Conservation (phyloP, 2,888 invertebrate genomes). For the Micropterix aruncella region DNA sequence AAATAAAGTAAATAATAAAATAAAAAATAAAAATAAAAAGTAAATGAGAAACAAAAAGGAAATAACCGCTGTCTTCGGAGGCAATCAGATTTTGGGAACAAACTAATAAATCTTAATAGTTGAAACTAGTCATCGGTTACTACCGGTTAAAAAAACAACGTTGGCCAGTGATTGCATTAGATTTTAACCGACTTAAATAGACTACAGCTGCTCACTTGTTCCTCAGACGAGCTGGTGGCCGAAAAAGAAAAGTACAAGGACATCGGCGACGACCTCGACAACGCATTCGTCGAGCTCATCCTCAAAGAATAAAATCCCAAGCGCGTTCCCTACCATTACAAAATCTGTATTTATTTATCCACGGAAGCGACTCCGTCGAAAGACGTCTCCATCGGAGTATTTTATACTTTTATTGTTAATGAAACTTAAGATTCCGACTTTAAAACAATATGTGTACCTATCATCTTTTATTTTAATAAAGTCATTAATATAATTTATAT, state of each 20-base stretch:
- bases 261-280: conserved; percentile 99
- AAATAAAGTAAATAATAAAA: too few relatives aligned
- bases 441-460: background rate
- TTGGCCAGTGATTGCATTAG: too few relatives aligned
- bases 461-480: background rate
- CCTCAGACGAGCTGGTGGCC: conserved; percentile 82
- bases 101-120: too few relatives aligned
- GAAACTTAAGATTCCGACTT: conserved; percentile 1
- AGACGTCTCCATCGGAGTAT: background rate
- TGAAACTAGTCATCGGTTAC: too few relatives aligned
- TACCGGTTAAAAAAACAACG: too few relatives aligned
- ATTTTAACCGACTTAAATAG: too few relatives aligned
- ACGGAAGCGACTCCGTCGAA: background rate
- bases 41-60: too few relatives aligned
- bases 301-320: conserved; percentile 45
- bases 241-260: conserved; percentile 99
- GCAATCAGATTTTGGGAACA: too few relatives aligned
- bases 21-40: too few relatives aligned
- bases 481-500: too few relatives aligned
- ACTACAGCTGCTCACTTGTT: too few relatives aligned
- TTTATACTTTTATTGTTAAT: conserved; percentile 2
- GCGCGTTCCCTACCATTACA: conserved; percentile 5
- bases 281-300: conserved; percentile 92
- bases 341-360: background rate
- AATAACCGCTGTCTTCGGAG: too few relatives aligned